Percentiles rank a stretch among this genome's conserved stretches.
Conservation (phyloP, 1,140 invertebrate species). For the Saxidomus purpurata region DNA sequence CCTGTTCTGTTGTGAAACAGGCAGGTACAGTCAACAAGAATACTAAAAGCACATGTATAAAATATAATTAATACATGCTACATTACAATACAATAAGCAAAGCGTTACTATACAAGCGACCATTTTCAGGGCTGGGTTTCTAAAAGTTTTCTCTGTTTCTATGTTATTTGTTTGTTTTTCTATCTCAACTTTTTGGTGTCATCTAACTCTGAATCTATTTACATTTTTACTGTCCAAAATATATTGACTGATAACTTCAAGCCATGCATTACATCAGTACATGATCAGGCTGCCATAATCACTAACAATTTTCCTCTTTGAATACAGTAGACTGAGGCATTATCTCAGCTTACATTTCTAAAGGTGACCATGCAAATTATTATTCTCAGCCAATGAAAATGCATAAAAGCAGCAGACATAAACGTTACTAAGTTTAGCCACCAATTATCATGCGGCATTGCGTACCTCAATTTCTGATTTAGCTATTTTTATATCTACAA, state of each 20-base stretch:
- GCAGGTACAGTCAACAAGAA: not conserved
- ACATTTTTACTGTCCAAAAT: no score
- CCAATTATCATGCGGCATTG: conserved; percentile 63
- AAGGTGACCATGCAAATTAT: not conserved
- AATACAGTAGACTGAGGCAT: no score
- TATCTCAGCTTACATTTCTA: no score
- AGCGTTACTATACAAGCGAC: conserved; percentile 34
- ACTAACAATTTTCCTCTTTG: no score
- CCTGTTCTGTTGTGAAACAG: no score
- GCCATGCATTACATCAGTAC: no score
- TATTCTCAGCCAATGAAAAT: conserved; percentile 66
- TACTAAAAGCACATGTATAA: not conserved
- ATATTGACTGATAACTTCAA: no score
- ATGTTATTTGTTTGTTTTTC: no score
- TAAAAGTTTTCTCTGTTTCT: not conserved
- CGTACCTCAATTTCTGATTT: conserved; percentile 80
- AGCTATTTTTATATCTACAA: conserved; percentile 81
- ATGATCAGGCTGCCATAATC: no score
- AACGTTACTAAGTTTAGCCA: conserved; percentile 66
- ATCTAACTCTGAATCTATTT: no score
- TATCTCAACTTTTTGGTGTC: no score
- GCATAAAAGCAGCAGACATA: conserved; percentile 58
- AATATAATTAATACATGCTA: conserved; percentile 48
- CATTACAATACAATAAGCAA: conserved; percentile 56
- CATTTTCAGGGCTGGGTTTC: conserved; percentile 66